Conservation (phyloP, 2,888 invertebrate species). For the Pharmacophagus antenor region DNA sequence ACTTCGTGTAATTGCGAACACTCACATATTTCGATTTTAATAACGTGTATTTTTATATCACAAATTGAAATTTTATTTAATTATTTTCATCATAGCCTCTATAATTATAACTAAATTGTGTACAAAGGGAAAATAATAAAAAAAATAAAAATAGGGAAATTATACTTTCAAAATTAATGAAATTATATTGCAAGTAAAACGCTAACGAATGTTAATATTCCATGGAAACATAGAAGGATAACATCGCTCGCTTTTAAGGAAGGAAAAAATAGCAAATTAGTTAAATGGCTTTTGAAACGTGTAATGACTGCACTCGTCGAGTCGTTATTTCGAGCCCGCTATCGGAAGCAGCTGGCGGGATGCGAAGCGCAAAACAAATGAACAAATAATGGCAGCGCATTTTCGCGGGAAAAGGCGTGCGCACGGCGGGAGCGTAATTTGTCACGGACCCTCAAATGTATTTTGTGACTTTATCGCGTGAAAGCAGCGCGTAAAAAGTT, state of each 20-base stretch:
- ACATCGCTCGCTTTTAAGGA: neutral
- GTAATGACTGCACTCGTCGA: conserved; percentile 23
- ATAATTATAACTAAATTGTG: too few relatives aligned
- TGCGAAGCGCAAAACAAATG: conserved; percentile 45
- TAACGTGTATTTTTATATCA: too few relatives aligned
- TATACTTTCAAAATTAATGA: too few relatives aligned
- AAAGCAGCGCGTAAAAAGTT: neutral
- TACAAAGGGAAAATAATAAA: too few relatives aligned
- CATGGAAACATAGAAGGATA: neutral
- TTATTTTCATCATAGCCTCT: too few relatives aligned
- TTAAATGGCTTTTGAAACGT: conserved; percentile 27
- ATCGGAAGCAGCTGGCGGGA: conserved; percentile 34
- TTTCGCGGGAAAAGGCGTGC: conserved; percentile 45
- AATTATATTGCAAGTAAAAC: too few relatives aligned
- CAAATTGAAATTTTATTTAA: too few relatives aligned
- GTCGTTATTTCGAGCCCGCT: conserved; percentile 32
- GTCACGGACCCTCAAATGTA: conserved; percentile 37
- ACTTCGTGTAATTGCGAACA: too few relatives aligned
- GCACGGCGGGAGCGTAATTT: conserved; percentile 41
- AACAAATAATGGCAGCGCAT: conserved; percentile 48
- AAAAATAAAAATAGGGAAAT: too few relatives aligned
- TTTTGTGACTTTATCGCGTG: conserved; percentile 13
- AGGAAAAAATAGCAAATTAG: conserved; percentile 26
- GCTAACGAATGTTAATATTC: too few relatives aligned
- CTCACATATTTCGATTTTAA: too few relatives aligned